phyloP scores from a whole-genome alignment of 2,113 vertebrate species.

The Ibidorhyncha struthersii region DNA sequence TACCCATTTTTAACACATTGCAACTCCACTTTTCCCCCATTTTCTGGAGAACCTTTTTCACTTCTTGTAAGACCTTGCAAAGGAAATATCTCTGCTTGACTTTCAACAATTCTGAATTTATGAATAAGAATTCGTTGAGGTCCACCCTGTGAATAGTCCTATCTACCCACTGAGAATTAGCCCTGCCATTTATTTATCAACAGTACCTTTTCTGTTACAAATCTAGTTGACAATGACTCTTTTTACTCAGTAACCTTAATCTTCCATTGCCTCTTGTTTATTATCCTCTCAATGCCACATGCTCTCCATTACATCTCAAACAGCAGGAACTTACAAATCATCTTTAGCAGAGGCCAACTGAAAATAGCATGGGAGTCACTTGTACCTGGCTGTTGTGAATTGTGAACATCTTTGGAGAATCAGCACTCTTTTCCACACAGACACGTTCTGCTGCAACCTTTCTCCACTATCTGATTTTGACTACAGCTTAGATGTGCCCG shows the following conservation, averaged over 20 bases:
- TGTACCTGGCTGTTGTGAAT: background rate
- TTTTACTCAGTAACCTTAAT: slow-evolving; percentile 19
- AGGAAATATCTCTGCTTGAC: background rate
- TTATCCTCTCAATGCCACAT: slow-evolving; percentile 1
- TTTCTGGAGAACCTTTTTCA: background rate
- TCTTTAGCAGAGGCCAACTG: background rate
- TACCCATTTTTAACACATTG: background rate
- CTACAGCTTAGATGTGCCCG: background rate
- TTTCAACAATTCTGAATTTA: slow-evolving; percentile 28
- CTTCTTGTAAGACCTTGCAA: background rate
- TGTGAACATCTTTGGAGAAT: background rate
- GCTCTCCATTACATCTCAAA: background rate
- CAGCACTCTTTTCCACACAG: background rate
- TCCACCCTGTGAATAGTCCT: background rate
- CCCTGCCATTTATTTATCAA: slow-evolving; percentile 31
- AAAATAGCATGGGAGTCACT: background rate
- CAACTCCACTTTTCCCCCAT: background rate
- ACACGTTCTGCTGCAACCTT: background rate
- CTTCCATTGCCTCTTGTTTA: slow-evolving; percentile 23
- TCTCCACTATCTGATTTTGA: background rate
- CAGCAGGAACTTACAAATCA: background rate
- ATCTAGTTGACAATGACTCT: background rate
- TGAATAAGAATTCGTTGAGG: slow-evolving; percentile 30
- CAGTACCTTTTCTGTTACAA: slow-evolving; percentile 16
- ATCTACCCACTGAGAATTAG: background rate